A percentile compares a stretch with the other conserved stretches of the same genome.
These are phyloP conservation scores for Himalopsyche anomala DNA, from an alignment of 2,888 invertebrate genomes.

Conservation along the genomic window DNA sequence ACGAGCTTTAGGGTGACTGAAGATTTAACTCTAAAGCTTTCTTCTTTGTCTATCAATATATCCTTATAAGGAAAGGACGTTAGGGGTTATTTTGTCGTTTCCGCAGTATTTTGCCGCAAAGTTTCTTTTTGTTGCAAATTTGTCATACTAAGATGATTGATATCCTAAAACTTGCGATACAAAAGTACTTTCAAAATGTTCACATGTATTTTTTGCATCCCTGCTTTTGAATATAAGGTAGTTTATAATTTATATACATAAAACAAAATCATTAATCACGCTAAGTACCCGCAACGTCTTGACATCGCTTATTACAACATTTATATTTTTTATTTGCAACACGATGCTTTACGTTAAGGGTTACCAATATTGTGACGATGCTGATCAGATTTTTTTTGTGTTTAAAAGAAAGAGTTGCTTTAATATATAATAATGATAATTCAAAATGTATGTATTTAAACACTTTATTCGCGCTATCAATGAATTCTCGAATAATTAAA, in stretches of 20 bases:
- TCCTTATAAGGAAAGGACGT: constrained; percentile 9
- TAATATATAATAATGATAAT: too few relatives aligned
- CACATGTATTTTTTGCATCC: not conserved
- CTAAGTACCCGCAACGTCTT: too few relatives aligned
- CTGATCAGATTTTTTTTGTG: too few relatives aligned
- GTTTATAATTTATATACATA: not conserved
- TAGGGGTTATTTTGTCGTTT: constrained; percentile 23
- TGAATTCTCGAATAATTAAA: too few relatives aligned
- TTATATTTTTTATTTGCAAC: too few relatives aligned
- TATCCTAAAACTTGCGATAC: constrained; percentile 5
- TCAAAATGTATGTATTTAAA: too few relatives aligned
- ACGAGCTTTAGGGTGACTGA: constrained; percentile 3
- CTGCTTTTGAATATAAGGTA: not conserved
- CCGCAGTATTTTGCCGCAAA: constrained; percentile 24
- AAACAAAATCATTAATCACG: not conserved
- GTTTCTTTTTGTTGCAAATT: constrained; percentile 20
- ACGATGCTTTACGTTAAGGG: too few relatives aligned
- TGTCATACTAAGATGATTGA: not conserved
- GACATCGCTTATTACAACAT: too few relatives aligned
- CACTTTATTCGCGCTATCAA: too few relatives aligned
- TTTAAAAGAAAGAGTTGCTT: too few relatives aligned
- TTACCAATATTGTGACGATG: too few relatives aligned
- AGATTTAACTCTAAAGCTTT: not conserved
- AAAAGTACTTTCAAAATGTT: not conserved
- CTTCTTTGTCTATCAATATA: constrained; percentile 14